Evolutionary conservation across 2,113 vertebrate species (phyloP), one percentile per base, ranked within the genome.

Genomic region (Phyllopteryx taeniolatus): DNA sequence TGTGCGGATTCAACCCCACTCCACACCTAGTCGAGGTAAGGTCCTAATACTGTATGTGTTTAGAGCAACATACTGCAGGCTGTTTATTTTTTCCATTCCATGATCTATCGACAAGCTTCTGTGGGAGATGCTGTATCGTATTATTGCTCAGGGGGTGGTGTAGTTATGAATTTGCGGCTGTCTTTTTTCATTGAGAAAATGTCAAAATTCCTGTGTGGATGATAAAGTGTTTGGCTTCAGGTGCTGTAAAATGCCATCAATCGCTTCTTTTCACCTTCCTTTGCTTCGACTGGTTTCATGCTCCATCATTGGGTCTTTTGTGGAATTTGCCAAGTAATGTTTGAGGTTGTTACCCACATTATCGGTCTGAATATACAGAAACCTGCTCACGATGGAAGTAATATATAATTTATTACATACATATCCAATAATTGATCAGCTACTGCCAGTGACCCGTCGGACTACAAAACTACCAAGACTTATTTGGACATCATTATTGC

Each of bases 1-100:
- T 96, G 92, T 99, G 98, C 78, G 98, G 98, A 87, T 99, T 99
- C 92, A 98, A 99, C 89, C 98, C 98, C 20, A 95, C 95, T 0
- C 98, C 98, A 74, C 96, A 99, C 78, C 88, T 99, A 64, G 91
- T 95, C 13, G 95, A 98, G 96, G 98, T 99, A 98, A 96, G 95
- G 67, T 4, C 17, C 39, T 10, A 1, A 17, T 10, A 27, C 8
- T 8, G n/a, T 22, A 14, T 42, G 33, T 35, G 15, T 62, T 35
- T 20, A 8, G 6, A 35, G 14, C 31, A 39, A 33, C 33, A 39
- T 19, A 17, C 33, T 61, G 22, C 31, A 51, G 60, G 67, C 66
- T 15, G 39, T 11, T 67, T 74, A 60, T 0, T 0, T 47, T 17
- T 53, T 64, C 69, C 68, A 10, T 71, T 56, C 11, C 83, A 79